These are phyloP conservation scores for Bubo scandiacus DNA, from an alignment of 2,113 vertebrate genomes.

Conservation along the genomic window DNA sequence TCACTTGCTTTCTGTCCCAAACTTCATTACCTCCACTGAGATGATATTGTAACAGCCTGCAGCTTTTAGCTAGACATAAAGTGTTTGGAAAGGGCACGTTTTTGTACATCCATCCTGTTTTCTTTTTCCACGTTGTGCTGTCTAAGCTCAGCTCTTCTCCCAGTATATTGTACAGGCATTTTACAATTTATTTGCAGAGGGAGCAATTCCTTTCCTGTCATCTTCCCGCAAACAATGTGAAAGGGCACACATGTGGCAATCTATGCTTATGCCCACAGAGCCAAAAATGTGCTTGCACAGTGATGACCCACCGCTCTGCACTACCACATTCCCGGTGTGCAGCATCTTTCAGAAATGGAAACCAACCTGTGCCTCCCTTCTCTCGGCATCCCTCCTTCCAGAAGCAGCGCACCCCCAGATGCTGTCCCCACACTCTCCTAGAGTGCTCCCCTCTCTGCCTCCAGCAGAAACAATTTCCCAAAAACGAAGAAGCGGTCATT, in stretches of 20 bases:
- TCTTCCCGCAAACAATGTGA: background rate
- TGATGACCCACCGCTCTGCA: background rate
- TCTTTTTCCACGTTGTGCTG: background rate
- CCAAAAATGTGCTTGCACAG: background rate
- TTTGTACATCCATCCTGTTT: background rate
- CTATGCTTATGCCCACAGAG: background rate
- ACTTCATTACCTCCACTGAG: background rate
- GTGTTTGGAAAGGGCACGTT: background rate
- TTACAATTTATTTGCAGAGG: conserved; percentile 25
- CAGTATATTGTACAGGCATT: background rate
- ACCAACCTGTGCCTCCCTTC: background rate
- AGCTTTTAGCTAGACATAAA: background rate
- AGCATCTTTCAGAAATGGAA: background rate
- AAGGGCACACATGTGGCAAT: background rate
- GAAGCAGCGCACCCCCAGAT: background rate
- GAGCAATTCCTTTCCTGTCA: background rate
- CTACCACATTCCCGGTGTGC: background rate
- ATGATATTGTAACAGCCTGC: background rate
- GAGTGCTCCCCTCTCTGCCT: background rate
- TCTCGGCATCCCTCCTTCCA: background rate
- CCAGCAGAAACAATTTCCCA: background rate
- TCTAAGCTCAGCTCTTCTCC: background rate
- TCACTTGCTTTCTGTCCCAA: background rate
- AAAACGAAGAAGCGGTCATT: background rate
- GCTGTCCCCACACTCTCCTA: background rate